phyloP scores from a whole-genome alignment of 2,888 invertebrate genomes.

The Eurois occulta region DNA sequence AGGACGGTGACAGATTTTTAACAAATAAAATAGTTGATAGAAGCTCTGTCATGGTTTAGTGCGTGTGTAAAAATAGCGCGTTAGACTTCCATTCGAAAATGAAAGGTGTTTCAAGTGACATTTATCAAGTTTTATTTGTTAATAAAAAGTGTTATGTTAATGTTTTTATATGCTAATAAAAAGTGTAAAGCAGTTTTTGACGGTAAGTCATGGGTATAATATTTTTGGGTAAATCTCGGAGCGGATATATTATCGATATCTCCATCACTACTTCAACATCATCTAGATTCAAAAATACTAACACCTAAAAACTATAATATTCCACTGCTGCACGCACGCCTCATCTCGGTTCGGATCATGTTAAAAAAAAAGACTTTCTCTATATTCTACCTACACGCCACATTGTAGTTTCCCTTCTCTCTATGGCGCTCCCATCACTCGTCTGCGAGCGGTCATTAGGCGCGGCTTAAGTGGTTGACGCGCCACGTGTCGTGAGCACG shows the following conservation, averaged over 20 bases:
- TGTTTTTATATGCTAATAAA: background rate
- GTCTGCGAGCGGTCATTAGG: slow-evolving; percentile 64
- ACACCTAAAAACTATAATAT: background rate
- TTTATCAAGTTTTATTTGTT: background rate
- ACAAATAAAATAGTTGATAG: background rate
- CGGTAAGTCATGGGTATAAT: background rate
- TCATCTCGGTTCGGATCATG: background rate
- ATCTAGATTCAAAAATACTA: background rate
- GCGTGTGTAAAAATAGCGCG: background rate
- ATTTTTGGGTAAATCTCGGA: background rate
- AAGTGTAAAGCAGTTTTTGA: background rate
- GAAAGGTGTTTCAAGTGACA: background rate
- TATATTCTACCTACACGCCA: slow-evolving; percentile 15
- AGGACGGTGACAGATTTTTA: background rate
- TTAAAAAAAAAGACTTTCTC: background rate
- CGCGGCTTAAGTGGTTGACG: slow-evolving; percentile 58
- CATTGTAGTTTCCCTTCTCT: slow-evolving; percentile 5
- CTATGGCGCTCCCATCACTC: slow-evolving; percentile 62
- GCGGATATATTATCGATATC: background rate
- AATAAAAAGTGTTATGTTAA: background rate
- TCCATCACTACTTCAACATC: background rate
- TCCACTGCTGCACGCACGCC: background rate
- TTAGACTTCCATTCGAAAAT: background rate
- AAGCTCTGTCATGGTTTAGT: background rate
- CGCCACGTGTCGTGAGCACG: slow-evolving; percentile 57